Evolutionary conservation across 2,113 vertebrate species (phyloP), one percentile per base, ranked within the genome.

Genomic region (Phalacrocorax carbo): DNA sequence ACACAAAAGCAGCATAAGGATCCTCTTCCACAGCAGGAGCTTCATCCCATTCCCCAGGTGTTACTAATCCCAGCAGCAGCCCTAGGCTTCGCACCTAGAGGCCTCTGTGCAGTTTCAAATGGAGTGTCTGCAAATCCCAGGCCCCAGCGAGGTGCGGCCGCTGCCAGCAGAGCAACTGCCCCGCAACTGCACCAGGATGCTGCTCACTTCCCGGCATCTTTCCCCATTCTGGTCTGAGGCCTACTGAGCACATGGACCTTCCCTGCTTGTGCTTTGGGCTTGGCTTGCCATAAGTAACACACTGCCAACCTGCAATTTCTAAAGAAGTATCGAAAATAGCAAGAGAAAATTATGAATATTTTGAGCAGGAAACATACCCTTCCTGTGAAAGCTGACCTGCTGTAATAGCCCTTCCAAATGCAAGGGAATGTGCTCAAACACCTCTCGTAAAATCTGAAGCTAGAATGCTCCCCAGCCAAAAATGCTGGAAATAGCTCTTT

Each of bases 401-500:
- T 68, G 26, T 70, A 82, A 44, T 15, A 86, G 38, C 26, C 40
- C n/a, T 75, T 60, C 42, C 25, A 73, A 95, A 92, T 57, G 30
- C 42, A 62, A 91, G n/a, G 71, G 32, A 89, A 82, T 0, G 0
- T 40, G 62, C 52, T 94, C 46, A 77, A 87, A 93, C 92, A 83
- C 85, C 66, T 92, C 66, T 72, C 0, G 1, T 88, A 61, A 86
- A 78, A 88, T 71, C 44, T 62, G 54, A 73, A 70, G 42, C 32
- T 73, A 54, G 19, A 94, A 64, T 5, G 40, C 70, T 90, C 70
- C 46, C 38, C 69, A 71, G 72, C 38, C 61, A 85, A 66, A 88
- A 88, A 64, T 10, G 52, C 62, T 86, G 68, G 68, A 91, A 93
- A 95, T n/a, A 48, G 42, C 81, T 93, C 49, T 90, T 93, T 73